Conservation (phyloP, 1,140 invertebrate species). For the Coboldia fuscipes region DNA sequence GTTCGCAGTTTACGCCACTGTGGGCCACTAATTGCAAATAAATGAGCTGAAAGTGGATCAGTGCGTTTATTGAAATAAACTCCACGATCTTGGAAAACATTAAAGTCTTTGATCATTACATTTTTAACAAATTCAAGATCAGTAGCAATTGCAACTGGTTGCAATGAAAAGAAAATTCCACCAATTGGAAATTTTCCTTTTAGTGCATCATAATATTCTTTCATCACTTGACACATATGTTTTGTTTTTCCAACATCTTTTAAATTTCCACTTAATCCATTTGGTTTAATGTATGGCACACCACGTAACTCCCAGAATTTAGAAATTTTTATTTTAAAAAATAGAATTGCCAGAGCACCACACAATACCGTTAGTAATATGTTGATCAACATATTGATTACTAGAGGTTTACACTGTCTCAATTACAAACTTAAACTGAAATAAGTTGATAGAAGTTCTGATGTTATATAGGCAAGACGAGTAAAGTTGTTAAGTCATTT, state of each 20-base stretch:
- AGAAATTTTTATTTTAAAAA: no score
- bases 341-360: no score
- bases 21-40: constrained; percentile 14
- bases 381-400: no score
- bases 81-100: constrained; percentile 29
- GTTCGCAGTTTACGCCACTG: constrained; percentile 26
- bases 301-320: constrained; percentile 8
- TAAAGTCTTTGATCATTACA: constrained; percentile 34
- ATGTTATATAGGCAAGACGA: no score
- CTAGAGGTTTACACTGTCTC: no score
- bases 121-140: constrained; percentile 29
- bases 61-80: constrained; percentile 18
- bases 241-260: constrained; percentile 1
- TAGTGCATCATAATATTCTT: background rate
- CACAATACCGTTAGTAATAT: no score
- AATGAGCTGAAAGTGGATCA: constrained; percentile 10
- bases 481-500: no score
- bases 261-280: constrained; percentile 11
- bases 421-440: no score
- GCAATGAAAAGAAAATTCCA: no score
- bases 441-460: no score
- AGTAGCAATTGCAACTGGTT: no score
- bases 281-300: constrained; percentile 1
- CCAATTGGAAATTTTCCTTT: constrained; percentile 3
- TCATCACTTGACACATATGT: background rate